Percentiles rank a stretch among this genome's conserved stretches.
phyloP scores from a whole-genome alignment of 2,113 vertebrate genomes.

The Galbula dea region DNA sequence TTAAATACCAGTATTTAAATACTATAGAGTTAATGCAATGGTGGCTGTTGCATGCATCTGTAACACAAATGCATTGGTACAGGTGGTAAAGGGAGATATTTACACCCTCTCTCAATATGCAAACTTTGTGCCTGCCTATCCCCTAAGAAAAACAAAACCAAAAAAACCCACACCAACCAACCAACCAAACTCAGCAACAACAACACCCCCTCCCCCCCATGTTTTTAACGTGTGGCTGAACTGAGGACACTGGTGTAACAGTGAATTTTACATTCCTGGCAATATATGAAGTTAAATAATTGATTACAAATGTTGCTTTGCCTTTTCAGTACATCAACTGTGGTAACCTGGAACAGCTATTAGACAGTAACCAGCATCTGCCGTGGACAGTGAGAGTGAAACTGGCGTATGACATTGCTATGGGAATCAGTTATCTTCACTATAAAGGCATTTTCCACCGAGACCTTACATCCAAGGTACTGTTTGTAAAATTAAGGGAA shows the following conservation, averaged over 20 bases:
- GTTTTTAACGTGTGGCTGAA: neutral
- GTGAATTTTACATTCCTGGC: neutral
- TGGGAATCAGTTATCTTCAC: constrained; percentile 91
- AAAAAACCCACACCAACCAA: neutral
- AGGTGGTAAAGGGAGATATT: neutral
- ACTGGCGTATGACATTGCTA: constrained; percentile 86
- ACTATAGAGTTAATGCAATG: neutral
- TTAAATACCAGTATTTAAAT: neutral
- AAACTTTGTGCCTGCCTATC: neutral
- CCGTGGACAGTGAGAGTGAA: constrained; percentile 90
- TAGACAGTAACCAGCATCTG: constrained; percentile 91
- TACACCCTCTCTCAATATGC: neutral
- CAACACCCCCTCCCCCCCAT: neutral
- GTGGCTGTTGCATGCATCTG: neutral
- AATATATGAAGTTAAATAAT: neutral
- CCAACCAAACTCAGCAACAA: neutral
- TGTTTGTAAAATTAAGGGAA: neutral
- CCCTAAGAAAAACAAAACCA: neutral
- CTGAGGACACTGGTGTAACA: neutral
- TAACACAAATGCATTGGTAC: neutral
- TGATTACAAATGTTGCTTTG: constrained; percentile 30
- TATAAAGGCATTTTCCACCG: constrained; percentile 97
- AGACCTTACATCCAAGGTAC: constrained; percentile 98
- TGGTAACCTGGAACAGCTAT: constrained; percentile 94
- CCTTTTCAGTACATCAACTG: constrained; percentile 91